Evolutionary conservation across 2,797 vertebrate genomes (phyloP).

Genomic region (Triplophysa yarkandensis): DNA sequence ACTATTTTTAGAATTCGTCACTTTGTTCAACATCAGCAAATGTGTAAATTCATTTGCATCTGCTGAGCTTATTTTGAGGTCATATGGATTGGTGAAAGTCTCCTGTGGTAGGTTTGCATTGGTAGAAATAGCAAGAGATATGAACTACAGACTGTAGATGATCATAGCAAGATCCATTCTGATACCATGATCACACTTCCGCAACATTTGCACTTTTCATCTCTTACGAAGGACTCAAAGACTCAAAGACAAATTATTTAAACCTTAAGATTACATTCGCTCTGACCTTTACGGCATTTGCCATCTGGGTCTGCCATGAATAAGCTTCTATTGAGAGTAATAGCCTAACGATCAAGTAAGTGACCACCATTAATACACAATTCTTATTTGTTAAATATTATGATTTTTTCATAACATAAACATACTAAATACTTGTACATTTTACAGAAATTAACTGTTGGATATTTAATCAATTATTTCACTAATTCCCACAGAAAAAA

Average conservation of each 20-base stretch:
- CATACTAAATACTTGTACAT: no score
- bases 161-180: neutral
- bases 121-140: neutral
- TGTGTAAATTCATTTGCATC: neutral
- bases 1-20: constrained; percentile 38
- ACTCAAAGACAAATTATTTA: no score
- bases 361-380: neutral
- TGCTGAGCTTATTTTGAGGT: neutral
- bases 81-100: neutral
- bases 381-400: neutral
- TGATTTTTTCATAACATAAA: no score
- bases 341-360: neutral
- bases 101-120: neutral
- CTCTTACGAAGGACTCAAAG: neutral
- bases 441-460: no score
- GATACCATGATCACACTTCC: neutral
- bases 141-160: neutral
- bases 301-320: neutral
- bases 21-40: constrained; percentile 18
- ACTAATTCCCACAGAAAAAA: no score
- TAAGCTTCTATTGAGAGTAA: constrained; percentile 7
- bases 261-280: neutral
- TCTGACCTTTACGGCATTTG: constrained; percentile 20
- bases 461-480: no score
- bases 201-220: neutral